Evolutionary conservation across 2,113 vertebrate genomes (phyloP), one percentile per base, ranked within the genome.

Genomic region (Phalacrocorax pelagicus): DNA sequence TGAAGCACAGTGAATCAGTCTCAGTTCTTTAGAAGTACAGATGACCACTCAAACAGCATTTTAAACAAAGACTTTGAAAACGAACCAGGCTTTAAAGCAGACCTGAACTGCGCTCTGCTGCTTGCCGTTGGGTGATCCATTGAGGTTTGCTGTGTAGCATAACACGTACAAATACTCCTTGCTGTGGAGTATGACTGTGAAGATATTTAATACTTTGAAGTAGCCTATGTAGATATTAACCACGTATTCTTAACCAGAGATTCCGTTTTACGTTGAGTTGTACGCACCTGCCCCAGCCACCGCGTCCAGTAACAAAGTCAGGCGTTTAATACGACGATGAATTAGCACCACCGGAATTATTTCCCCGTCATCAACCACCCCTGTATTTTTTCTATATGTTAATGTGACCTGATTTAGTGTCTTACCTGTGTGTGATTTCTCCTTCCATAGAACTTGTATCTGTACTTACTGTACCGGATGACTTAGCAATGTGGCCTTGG

Each of bases 401-500:
- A 49, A 13, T 49, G 97, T 98, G 97, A 96, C 91, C 94, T 81
- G 94, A 96, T 91, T 86, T 77, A 62, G 90, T 92, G 96, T 98
- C 96, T 92, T 72, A 83, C 79, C 96, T 77, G 90, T 81, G 79
- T 96, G 97, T 97, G 96, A 95, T 71, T 96, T 85, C 95, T 95
- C 95, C 86, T 94, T 36, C 94, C 95, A 52, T 18, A 93, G 89
- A 94, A 74, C 88, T 72, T 72, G 71, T 97, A 82, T 81, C 94
- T 95, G 94, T 98, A 89, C 90, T 89, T 80, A 90, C 92, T 87
- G 80, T 95, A 85, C 91, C 73, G 24, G 88, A 94, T 84, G 96
- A 98, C 88, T 96, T 98, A 97, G 98, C 97, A 89, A 97, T 24
- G 99, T 98, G 99, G 99, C 99, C 99, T 99, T 99, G 99, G 98